Evolutionary conservation across 2,888 invertebrate species (phyloP).

Genomic region (Torymus auratus): DNA sequence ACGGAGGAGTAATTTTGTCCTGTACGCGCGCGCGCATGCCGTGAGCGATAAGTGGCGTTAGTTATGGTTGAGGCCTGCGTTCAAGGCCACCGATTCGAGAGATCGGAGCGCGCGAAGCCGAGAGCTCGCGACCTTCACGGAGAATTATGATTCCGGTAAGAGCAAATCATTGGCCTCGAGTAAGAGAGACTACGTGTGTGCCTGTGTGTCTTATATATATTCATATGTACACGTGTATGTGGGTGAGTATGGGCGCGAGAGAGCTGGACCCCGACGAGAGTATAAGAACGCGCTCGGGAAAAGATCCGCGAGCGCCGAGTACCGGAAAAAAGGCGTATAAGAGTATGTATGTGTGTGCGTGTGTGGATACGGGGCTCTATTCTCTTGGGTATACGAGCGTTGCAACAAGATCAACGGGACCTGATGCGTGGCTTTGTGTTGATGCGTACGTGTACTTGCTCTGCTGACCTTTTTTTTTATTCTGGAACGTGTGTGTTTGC

Average conservation of each 20-base stretch:
- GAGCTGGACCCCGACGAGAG: too few relatives aligned
- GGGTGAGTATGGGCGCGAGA: background rate
- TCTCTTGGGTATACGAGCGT: background rate
- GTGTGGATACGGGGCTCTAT: background rate
- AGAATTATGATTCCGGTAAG: constrained; percentile 71
- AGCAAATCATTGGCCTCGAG: constrained; percentile 71
- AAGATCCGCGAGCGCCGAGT: too few relatives aligned
- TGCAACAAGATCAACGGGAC: constrained; percentile 21
- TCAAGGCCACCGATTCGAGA: constrained; percentile 62
- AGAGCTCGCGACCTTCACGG: constrained; percentile 65
- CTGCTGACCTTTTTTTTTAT: background rate
- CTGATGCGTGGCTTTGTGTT: background rate
- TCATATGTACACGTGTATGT: background rate
- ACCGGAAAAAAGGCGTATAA: too few relatives aligned
- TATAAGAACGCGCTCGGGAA: too few relatives aligned
- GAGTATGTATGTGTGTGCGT: too few relatives aligned
- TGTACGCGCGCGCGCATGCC: constrained; percentile 36
- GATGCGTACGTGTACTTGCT: background rate
- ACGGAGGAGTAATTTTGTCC: constrained; percentile 57
- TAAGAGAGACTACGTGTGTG: constrained; percentile 47
- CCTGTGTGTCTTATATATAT: background rate
- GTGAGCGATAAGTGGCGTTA: constrained; percentile 59
- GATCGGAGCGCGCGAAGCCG: constrained; percentile 45
- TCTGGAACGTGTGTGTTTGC: background rate
- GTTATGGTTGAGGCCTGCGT: constrained; percentile 57